Base-by-base conservation (phyloP, 53 echinoderm and acorn worm genomes). In the Astropecten irregularis region DNA sequence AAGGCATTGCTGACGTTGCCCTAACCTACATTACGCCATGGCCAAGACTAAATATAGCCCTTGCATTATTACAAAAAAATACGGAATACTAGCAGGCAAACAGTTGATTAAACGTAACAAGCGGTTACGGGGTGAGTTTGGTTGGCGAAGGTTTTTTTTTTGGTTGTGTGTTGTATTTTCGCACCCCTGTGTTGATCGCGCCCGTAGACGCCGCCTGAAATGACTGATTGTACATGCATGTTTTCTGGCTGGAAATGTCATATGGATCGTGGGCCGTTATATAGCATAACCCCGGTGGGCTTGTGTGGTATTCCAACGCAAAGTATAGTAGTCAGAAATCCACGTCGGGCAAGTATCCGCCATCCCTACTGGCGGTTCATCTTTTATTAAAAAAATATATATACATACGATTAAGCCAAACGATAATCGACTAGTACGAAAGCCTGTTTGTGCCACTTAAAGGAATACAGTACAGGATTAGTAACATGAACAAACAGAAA, bases 41-140 rank as follows among this genome's bases (percentile, higher is more conserved):
- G n/a, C n/a, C n/a, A n/a, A n/a, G n/a, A n/a, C n/a, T n/a, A n/a
- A n/a, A n/a, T n/a, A n/a, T n/a, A n/a, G n/a, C n/a, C n/a, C n/a
- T n/a, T n/a, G n/a, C n/a, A n/a, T n/a, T n/a, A n/a, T n/a, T n/a
- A n/a, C n/a, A n/a, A n/a, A n/a, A n/a, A 29, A 52, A 32, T 32
- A 15, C 32, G 30, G 47, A 10, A 48, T n/a, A 71, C 35, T 13
- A 35, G 25, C 31, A 71, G 71, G 50, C 71, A 23, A 71, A 51
- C 71, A 50, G 71, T 71, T 71, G 50, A 71, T 69, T 44, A 48
- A 69, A 69, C 49, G 69, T 69, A 69, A 61, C 32, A 61, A 61
- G 30, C 19, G 16, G 34, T 71, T 35, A 34, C 34, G 26, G 51
- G 31, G 34, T 30, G 33, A n/a, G n/a, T n/a, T n/a, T n/a, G n/a